Percentiles rank a stretch among this genome's conserved stretches.
Conservation (phyloP, 2,888 invertebrate species). For the Escarpia spicata region DNA sequence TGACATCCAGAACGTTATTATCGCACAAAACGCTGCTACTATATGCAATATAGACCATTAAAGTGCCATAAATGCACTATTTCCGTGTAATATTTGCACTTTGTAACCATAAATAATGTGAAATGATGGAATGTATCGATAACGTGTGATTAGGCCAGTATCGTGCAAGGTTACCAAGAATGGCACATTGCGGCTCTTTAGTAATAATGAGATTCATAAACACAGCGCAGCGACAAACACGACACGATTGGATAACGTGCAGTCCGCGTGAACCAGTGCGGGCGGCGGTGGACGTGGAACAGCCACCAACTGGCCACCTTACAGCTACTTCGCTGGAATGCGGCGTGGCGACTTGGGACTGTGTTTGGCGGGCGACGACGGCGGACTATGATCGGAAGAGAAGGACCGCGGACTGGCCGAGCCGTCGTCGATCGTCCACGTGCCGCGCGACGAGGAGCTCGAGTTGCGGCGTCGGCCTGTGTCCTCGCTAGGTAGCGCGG, state of each 20-base stretch:
- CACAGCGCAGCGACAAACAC: not conserved
- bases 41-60: too few species aligned
- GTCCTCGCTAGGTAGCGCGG: not conserved
- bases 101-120: too few species aligned
- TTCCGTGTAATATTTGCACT: too few species aligned
- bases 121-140: too few species aligned
- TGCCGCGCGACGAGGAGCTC: not conserved
- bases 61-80: too few species aligned
- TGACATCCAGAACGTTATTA: too few species aligned
- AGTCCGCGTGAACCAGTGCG: not conserved
- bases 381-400: not conserved
- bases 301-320: not conserved
- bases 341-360: not conserved
- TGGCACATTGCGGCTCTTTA: not conserved
- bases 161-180: too few species aligned
- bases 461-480: not conserved
- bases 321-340: not conserved
- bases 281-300: not conserved
- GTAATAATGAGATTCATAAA: not conserved
- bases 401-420: not conserved
- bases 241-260: not conserved
- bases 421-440: constrained; percentile 12
- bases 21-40: too few species aligned
- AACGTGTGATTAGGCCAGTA: too few species aligned
- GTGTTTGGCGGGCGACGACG: not conserved